Conservation (phyloP, 2,113 vertebrate species). For the Mionectes macconnelli region DNA sequence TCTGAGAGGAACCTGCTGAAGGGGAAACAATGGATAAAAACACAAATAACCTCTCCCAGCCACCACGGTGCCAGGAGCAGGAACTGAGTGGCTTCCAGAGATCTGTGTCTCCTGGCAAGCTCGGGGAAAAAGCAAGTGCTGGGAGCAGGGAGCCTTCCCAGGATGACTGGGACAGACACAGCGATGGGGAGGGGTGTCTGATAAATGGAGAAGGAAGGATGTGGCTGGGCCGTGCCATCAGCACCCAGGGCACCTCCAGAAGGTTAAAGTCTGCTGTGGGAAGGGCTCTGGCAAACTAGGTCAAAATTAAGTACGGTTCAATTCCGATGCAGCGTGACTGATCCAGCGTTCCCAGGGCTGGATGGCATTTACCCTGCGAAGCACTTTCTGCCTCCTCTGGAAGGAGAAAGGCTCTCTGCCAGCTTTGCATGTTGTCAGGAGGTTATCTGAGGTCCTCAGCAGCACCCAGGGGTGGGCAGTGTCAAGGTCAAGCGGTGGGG, state of each 20-base stretch:
- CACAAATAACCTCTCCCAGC: background rate
- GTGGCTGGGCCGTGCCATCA: accelerated
- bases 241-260: background rate
- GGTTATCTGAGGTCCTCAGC: background rate
- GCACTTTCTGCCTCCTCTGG: background rate
- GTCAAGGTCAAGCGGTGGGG: background rate
- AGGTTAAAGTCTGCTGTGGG: background rate
- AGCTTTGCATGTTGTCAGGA: accelerated
- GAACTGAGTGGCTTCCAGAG: background rate
- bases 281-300: constrained; percentile 66
- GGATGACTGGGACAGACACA: accelerated
- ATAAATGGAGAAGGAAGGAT: accelerated
- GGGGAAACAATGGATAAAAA: background rate
- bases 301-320: constrained; percentile 62
- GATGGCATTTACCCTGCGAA: background rate
- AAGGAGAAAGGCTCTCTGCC: background rate
- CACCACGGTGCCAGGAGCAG: background rate
- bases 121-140: background rate
- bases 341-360: background rate
- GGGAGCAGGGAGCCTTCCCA: background rate
- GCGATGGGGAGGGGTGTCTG: background rate
- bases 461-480: background rate
- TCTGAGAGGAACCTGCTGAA: background rate
- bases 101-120: background rate
- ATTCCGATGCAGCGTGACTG: background rate